These are phyloP conservation scores for Mercenaria mercenaria DNA, from an alignment of 1,140 invertebrate species.

Conservation along the genomic window DNA sequence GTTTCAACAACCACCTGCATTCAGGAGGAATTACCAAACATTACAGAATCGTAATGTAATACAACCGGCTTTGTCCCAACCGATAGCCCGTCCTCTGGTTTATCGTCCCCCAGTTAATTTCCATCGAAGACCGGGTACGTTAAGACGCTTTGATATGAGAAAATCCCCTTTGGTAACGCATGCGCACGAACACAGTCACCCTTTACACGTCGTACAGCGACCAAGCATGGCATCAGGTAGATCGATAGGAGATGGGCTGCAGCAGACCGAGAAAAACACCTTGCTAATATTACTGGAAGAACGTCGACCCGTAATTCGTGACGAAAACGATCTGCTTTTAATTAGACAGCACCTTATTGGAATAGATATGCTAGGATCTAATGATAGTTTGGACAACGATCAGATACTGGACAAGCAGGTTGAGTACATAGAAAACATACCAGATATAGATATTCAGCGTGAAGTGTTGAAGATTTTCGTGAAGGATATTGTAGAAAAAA, in stretches of 20 bases:
- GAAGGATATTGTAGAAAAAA: slow-evolving; percentile 50
- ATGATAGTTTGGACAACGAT: not conserved
- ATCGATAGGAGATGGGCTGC: not conserved
- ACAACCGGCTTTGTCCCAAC: not conserved
- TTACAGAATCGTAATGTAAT: not conserved
- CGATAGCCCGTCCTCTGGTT: not conserved
- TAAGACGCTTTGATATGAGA: not conserved
- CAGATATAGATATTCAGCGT: not conserved
- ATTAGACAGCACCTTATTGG: not conserved
- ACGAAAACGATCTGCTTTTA: not conserved
- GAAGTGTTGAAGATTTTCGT: slow-evolving; percentile 44
- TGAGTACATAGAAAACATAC: slow-evolving; percentile 19
- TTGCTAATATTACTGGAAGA: not conserved
- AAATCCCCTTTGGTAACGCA: not conserved
- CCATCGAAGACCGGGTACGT: not conserved
- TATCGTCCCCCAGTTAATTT: not conserved
- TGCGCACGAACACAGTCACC: not conserved
- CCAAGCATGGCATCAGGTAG: not conserved
- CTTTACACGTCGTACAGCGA: not conserved
- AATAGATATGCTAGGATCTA: not conserved
- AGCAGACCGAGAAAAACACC: not conserved
- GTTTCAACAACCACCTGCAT: not conserved
- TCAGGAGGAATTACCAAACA: not conserved
- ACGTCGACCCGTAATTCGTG: not conserved
- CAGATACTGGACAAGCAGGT: not conserved